phyloP scores from a whole-genome alignment of 1,140 invertebrate genomes.

The Macrobrachium rosenbergii region DNA sequence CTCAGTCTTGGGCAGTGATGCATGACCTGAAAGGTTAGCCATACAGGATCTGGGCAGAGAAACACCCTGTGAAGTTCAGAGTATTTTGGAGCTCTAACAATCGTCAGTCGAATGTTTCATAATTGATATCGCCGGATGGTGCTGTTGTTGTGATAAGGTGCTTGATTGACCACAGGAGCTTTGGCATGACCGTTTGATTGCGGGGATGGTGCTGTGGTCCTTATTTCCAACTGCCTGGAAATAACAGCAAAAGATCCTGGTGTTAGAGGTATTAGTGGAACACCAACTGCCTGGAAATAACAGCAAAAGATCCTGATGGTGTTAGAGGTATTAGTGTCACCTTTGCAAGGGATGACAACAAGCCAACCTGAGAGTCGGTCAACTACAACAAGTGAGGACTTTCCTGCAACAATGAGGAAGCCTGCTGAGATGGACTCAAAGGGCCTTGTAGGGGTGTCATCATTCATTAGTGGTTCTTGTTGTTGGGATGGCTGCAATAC shows the following conservation, averaged over 20 bases:
- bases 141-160: neutral
- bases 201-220: neutral
- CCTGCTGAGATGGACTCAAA: neutral
- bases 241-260: neutral
- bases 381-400: neutral
- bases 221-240: neutral
- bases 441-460: neutral
- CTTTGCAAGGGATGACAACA: neutral
- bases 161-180: neutral
- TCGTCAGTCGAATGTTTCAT: neutral
- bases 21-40: neutral
- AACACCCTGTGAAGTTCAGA: no score
- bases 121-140: neutral
- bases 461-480: neutral
- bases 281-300: neutral
- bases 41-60: no score
- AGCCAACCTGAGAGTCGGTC: neutral
- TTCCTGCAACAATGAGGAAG: no score
- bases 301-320: neutral
- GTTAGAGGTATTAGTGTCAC: neutral
- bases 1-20: neutral
- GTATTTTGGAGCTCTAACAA: no score
- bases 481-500: neutral
- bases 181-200: neutral
- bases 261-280: neutral